Base-by-base conservation (phyloP, 1,140 invertebrate genomes). In the Hormaphis cornu region DNA sequence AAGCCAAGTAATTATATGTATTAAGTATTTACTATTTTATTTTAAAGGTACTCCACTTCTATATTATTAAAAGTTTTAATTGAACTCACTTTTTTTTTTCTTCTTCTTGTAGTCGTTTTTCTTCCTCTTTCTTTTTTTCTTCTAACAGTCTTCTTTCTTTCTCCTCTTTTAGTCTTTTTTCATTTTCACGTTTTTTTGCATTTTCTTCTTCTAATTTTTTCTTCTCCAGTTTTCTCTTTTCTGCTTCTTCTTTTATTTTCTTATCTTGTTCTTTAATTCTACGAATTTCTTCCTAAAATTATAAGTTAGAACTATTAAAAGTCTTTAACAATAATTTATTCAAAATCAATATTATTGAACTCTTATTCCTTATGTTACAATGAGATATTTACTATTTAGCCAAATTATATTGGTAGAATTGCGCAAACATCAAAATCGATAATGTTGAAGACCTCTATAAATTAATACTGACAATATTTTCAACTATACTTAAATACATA, bases 81-180 rank as follows among this genome's bases (percentile, higher is more conserved):
- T 56, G 53, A 10, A 37, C n/a, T 71, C 58, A 70, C 72, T 66
- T 61, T 73, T 71, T 56, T 53, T 70, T 70, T 71, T 72, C 69
- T 63, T 72, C 69, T 71, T 74, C 72, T 71, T 69, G 59, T 61
- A 72, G 72, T 74, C 75, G 71, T 66, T 71, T 72, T 66, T 73
- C 71, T 66, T 75, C 73, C 71, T 71, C 53, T 74, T 72, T 80
- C 44, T 72, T 73, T 56, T 75, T 78, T 18, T 72, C 59, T 70
- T 69, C 69, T 28, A 40, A 69, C 66, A 33, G 71, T 72, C 44
- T 79, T 82, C 73, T 75, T 82, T 75, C 75, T 79, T 76, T 77
- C 80, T 83, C 82, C 69, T 81, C 81, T 12, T 78, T 77, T 73
- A 81, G 80, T 18, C 78, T 77, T 61, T 78, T 79, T 52, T 78